Evolutionary conservation across 2,113 vertebrate species (phyloP).

Genomic region (Grallaria varia): DNA sequence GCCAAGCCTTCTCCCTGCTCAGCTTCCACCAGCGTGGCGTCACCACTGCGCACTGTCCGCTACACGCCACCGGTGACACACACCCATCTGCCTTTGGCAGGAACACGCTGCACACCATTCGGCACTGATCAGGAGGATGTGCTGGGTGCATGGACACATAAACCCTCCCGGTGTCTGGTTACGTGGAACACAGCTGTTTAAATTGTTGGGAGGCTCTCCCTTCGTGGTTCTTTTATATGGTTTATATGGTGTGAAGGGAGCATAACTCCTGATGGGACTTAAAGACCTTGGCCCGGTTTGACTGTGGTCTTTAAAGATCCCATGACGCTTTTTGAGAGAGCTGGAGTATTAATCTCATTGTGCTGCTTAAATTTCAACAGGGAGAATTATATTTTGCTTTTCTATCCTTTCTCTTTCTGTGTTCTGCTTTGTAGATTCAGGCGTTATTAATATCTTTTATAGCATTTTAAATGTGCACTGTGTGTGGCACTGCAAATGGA

Average conservation of each 20-base stretch:
- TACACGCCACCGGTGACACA: fast-evolving
- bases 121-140: background rate
- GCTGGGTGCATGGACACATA: background rate
- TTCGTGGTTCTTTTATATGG: background rate
- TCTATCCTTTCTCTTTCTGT: background rate
- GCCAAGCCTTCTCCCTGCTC: background rate
- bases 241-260: constrained; percentile 31
- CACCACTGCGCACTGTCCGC: fast-evolving
- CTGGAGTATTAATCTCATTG: constrained; percentile 34
- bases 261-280: constrained; percentile 26
- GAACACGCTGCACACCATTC: fast-evolving
- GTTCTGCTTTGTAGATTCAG: constrained; percentile 25
- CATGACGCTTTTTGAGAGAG: background rate
- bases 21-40: fast-evolving
- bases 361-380: constrained; percentile 27
- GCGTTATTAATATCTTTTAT: constrained; percentile 29
- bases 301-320: constrained; percentile 59
- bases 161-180: background rate
- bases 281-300: background rate
- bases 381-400: constrained; percentile 10
- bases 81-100: background rate
- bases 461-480: background rate
- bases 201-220: constrained; percentile 10
- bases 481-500: constrained; percentile 30
- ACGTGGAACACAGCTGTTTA: constrained; percentile 11